phyloP scores from a whole-genome alignment of 2,797 vertebrate species.

The Intellagama lesueurii region DNA sequence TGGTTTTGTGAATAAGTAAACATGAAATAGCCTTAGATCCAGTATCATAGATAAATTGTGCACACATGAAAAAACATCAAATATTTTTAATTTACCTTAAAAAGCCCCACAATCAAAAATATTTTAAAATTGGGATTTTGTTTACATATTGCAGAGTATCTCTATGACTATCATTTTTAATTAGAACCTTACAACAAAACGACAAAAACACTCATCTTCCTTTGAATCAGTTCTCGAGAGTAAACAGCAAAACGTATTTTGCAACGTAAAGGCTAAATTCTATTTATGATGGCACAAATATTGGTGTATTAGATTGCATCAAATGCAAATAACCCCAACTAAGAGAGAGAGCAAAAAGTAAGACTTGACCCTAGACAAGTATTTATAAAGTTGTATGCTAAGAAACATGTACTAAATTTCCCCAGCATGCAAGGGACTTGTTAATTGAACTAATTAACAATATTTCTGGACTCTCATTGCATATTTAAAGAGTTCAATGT shows the following conservation, averaged over 20 bases:
- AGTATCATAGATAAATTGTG: not conserved
- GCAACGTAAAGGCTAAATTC: not conserved
- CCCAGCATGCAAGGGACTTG: not conserved
- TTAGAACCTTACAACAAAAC: conserved; percentile 23
- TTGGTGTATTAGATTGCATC: not conserved
- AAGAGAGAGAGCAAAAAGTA: not conserved
- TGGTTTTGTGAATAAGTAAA: too few species aligned
- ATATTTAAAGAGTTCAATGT: not conserved
- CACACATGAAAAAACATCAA: conserved; percentile 23
- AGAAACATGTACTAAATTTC: not conserved
- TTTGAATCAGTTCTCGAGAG: conserved; percentile 14
- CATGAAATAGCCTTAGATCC: not conserved
- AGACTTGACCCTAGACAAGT: not conserved
- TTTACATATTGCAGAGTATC: conserved; percentile 16
- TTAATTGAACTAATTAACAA: not conserved
- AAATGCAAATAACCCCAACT: not conserved
- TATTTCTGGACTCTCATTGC: not conserved
- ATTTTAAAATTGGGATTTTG: conserved; percentile 20
- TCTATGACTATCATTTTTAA: conserved; percentile 40
- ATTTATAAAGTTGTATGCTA: not conserved
- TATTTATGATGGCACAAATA: not conserved
- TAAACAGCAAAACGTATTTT: not conserved
- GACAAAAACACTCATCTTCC: conserved; percentile 6
- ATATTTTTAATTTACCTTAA: conserved; percentile 27
- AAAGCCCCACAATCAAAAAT: conserved; percentile 10